Base-by-base conservation (phyloP, 2,113 vertebrate genomes). In the Kryptolebias marmoratus region DNA sequence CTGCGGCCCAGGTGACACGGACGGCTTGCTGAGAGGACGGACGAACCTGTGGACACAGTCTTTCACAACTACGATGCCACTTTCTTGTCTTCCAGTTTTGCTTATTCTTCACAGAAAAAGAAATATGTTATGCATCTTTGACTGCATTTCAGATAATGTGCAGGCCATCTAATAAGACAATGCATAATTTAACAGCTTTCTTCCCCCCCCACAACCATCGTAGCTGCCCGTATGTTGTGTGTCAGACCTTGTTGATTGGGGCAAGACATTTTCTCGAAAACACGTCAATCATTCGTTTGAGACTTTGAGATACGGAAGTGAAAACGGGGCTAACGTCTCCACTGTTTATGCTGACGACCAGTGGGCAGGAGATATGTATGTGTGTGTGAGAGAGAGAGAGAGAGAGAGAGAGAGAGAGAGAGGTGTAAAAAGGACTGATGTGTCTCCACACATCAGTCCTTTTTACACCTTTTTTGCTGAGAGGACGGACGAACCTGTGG, bases 301-400 rank as follows among this genome's bases (percentile, higher is more conserved):
- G 71, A 85, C 79, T 27, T 68, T 22, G 22, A 52, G 74, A 73
- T 72, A 50, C 56, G 60, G 45, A 39, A 63, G 56, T 50, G 32
- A 64, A 73, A 54, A 57, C 58, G 59, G 74, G 64, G 66, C 80
- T 76, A 58, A 58, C 70, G 67, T 68, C 75, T 76, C 49, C 67
- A 64, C 89, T 80, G 81, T 85, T 85, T 84, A 32, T 58, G 65
- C 57, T 83, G 79, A 88, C 86, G 87, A 91, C 84, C 80, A 77
- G 64, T 60, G 73, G 70, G 74, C 44, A 69, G 63, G 48, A 75
- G 85, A 86, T 83, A 22, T 22, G 22, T 22, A 22, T 22, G 22
- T 22, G 22, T 22, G 22, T 22, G 22, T 22, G 87, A 86, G 67
- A 85, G 64, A 58, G 11, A 1, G 47, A 69, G 71, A 5, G 9